Evolutionary conservation across 2,797 vertebrate genomes (phyloP).

Genomic region (Muscicapa comitata): DNA sequence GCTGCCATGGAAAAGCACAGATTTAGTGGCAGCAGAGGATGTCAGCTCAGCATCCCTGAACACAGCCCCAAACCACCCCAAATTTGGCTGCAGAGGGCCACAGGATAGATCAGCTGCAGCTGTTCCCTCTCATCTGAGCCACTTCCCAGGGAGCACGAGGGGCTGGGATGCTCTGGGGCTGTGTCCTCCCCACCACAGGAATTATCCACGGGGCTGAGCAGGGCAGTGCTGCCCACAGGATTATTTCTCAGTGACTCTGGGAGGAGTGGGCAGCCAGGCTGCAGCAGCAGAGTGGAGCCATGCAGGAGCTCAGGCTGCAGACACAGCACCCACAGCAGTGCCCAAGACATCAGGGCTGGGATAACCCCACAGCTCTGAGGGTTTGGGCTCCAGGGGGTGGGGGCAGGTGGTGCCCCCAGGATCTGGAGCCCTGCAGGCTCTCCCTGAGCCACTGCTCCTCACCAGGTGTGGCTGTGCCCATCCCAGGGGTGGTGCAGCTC

Average conservation of each 20-base stretch:
- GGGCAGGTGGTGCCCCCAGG: not conserved
- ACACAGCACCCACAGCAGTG: fast-evolving
- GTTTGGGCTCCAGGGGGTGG: not conserved
- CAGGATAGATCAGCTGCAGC: not conserved
- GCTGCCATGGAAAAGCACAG: not conserved
- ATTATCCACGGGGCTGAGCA: fast-evolving
- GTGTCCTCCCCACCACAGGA: fast-evolving
- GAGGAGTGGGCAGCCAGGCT: not conserved
- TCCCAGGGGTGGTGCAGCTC: fast-evolving
- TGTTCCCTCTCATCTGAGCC: fast-evolving
- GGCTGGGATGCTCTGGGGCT: fast-evolving
- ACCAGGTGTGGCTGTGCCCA: fast-evolving
- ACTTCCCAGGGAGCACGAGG: fast-evolving
- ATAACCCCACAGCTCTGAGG: not conserved
- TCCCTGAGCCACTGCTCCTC: fast-evolving
- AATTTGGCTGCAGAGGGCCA: not conserved
- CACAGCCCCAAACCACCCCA: not conserved
- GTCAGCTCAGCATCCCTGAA: not conserved
- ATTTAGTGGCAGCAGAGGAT: not conserved
- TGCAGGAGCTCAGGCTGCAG: fast-evolving
- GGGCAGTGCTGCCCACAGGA: fast-evolving
- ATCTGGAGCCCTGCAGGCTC: fast-evolving
- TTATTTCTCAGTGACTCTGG: fast-evolving
- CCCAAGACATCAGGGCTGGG: not conserved
- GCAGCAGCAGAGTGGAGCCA: fast-evolving